Evolutionary conservation across 2,797 vertebrate species (phyloP).

Genomic region (Knipowitschia caucasica): DNA sequence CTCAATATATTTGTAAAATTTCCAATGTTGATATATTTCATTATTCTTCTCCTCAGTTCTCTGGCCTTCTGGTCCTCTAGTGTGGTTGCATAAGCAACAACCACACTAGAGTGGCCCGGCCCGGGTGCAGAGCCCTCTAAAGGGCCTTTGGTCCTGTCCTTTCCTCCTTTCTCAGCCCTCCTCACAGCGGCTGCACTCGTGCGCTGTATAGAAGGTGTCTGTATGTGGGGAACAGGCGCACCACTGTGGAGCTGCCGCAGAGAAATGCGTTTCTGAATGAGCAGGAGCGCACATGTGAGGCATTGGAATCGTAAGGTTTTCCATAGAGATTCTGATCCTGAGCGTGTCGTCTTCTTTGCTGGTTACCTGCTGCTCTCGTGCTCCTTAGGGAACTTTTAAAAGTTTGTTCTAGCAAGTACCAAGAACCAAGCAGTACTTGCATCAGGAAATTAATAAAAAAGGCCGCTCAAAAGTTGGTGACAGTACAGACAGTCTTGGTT

Average conservation of each 20-base stretch:
- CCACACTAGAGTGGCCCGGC: slow-evolving; percentile 61
- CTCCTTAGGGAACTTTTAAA: too few relatives aligned
- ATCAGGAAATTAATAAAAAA: too few relatives aligned
- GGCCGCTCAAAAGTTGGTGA: too few relatives aligned
- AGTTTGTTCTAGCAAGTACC: too few relatives aligned
- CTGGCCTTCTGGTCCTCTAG: slow-evolving; percentile 66
- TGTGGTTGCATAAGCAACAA: slow-evolving; percentile 82
- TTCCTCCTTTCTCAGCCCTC: slow-evolving; percentile 64
- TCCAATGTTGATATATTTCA: too few relatives aligned
- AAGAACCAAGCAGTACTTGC: too few relatives aligned
- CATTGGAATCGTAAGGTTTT: slow-evolving; percentile 58
- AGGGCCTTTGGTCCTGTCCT: slow-evolving; percentile 77
- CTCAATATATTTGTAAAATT: too few relatives aligned
- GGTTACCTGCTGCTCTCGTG: too few relatives aligned
- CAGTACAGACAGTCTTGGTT: too few relatives aligned
- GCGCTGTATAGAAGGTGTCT: slow-evolving; percentile 76
- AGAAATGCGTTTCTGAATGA: slow-evolving; percentile 69
- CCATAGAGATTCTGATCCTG: too few relatives aligned
- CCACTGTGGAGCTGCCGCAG: slow-evolving; percentile 68
- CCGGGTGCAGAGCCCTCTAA: slow-evolving; percentile 78
- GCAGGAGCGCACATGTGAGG: slow-evolving; percentile 56
- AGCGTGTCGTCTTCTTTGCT: slow-evolving; percentile 49
- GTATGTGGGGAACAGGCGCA: slow-evolving; percentile 75
- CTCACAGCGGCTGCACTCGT: slow-evolving; percentile 71
- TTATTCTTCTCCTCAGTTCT: slow-evolving; percentile 47